Evolutionary conservation across 2,888 invertebrate genomes (phyloP).

Genomic region (Diaperis boleti): DNA sequence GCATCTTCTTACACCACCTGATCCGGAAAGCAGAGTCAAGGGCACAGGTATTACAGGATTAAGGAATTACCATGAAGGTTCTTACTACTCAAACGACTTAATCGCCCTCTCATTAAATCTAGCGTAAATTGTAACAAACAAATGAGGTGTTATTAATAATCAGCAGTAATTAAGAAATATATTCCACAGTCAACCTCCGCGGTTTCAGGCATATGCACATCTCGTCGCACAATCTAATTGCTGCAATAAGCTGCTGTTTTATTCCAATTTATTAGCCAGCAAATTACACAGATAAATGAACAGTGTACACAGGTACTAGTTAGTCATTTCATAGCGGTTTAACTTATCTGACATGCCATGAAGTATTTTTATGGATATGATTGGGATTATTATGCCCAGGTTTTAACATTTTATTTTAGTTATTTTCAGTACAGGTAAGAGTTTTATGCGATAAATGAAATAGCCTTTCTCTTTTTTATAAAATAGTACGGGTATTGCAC

Average conservation of each 20-base stretch:
- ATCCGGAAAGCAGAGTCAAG: neutral
- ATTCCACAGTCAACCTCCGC: conserved; percentile 21
- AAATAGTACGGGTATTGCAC: neutral
- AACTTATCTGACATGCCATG: neutral
- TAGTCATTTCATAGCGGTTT: conserved; percentile 2
- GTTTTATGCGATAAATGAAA: neutral
- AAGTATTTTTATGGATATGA: too few relatives aligned
- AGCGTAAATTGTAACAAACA: neutral
- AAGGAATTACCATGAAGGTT: conserved; percentile 8
- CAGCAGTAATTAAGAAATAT: conserved; percentile 21
- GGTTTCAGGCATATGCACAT: conserved; percentile 9
- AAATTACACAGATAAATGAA: conserved; percentile 9
- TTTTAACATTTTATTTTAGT: too few relatives aligned
- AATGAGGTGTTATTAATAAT: conserved; percentile 21
- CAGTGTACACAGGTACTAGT: conserved; percentile 6
- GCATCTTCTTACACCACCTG: too few relatives aligned
- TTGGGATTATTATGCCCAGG: neutral
- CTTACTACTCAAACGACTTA: too few relatives aligned
- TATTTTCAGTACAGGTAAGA: neutral
- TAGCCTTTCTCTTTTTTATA: conserved; percentile 10
- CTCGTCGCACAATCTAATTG: conserved; percentile 12
- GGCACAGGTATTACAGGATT: conserved; percentile 1
- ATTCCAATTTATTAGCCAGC: conserved; percentile 18
- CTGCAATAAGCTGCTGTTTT: neutral
- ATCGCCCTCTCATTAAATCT: too few relatives aligned